A percentile compares a stretch with the other conserved stretches of the same genome.
phyloP scores from a whole-genome alignment of 2,797 vertebrate genomes.

The Brachymystax lenok region DNA sequence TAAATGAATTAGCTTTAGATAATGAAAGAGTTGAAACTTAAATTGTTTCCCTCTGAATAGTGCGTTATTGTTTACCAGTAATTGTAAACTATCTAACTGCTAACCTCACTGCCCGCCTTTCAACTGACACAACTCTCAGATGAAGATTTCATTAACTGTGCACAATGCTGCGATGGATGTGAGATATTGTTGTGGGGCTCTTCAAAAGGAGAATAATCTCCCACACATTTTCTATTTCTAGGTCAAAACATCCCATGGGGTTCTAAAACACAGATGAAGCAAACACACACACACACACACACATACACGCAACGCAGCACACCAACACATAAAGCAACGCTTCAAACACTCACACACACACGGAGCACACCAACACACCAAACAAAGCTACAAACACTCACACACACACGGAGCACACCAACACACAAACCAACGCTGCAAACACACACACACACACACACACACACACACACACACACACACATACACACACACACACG shows the following conservation, averaged over 20 bases:
- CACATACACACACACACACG: slow-evolving; percentile 27
- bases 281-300: slow-evolving; percentile 16
- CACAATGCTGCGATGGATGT: slow-evolving; percentile 61
- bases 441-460: no score
- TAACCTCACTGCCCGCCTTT: slow-evolving; percentile 57
- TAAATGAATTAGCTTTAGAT: slow-evolving; percentile 38
- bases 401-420: neutral
- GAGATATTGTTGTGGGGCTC: slow-evolving; percentile 68
- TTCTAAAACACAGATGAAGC: slow-evolving; percentile 63
- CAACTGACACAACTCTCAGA: slow-evolving; percentile 67
- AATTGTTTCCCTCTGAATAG: slow-evolving; percentile 44
- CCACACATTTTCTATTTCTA: slow-evolving; percentile 77
- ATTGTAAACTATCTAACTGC: slow-evolving; percentile 68
- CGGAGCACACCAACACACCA: slow-evolving; percentile 9
- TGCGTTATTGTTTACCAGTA: slow-evolving; percentile 64
- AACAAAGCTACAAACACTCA: neutral
- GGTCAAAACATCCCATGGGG: slow-evolving; percentile 72
- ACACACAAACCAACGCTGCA: neutral
- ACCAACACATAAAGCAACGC: neutral
- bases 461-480: slow-evolving; percentile 38
- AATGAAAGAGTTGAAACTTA: slow-evolving; percentile 38
- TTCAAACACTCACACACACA: slow-evolving; percentile 26
- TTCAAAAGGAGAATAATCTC: slow-evolving; percentile 73
- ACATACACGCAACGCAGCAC: slow-evolving; percentile 2
- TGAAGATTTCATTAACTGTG: slow-evolving; percentile 68